These are phyloP conservation scores for Hypocryptadius cinnamomeus DNA, from an alignment of 2,113 vertebrate species.

Conservation along the genomic window DNA sequence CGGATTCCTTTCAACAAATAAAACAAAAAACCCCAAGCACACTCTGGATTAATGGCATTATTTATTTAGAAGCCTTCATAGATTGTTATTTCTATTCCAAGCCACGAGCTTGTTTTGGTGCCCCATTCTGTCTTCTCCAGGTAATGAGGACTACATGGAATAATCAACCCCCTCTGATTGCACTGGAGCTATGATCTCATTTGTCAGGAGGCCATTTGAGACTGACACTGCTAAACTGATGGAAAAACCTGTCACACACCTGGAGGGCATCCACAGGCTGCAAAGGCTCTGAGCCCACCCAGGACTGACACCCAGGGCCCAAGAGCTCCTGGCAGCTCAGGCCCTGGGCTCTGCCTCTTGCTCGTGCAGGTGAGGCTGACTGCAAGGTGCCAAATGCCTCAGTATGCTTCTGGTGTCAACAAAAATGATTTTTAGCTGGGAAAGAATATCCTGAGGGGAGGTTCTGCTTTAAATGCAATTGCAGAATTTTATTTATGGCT, in stretches of 20 bases:
- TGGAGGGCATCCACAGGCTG: not conserved
- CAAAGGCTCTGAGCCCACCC: not conserved
- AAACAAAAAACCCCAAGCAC: not conserved
- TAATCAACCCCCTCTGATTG: not conserved
- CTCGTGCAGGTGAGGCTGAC: not conserved
- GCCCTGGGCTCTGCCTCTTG: not conserved
- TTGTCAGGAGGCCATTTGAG: not conserved
- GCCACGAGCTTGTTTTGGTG: not conserved
- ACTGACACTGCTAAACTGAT: not conserved
- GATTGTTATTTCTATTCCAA: slow-evolving; percentile 26
- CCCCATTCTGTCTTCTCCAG: not conserved
- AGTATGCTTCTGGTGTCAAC: not conserved
- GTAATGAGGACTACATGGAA: not conserved
- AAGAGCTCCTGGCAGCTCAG: not conserved
- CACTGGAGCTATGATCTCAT: not conserved
- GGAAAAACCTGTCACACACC: not conserved
- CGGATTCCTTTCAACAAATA: not conserved
- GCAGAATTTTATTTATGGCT: not conserved
- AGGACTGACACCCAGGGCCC: not conserved
- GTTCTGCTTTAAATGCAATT: not conserved
- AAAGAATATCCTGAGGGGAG: not conserved
- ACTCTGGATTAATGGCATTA: slow-evolving; percentile 53
- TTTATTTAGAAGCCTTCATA: slow-evolving; percentile 53
- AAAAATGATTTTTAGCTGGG: not conserved
- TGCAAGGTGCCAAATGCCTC: not conserved